These are phyloP conservation scores for Leptarthrus brevirostris DNA, from an alignment of 2,888 invertebrate genomes.

Conservation along the genomic window DNA sequence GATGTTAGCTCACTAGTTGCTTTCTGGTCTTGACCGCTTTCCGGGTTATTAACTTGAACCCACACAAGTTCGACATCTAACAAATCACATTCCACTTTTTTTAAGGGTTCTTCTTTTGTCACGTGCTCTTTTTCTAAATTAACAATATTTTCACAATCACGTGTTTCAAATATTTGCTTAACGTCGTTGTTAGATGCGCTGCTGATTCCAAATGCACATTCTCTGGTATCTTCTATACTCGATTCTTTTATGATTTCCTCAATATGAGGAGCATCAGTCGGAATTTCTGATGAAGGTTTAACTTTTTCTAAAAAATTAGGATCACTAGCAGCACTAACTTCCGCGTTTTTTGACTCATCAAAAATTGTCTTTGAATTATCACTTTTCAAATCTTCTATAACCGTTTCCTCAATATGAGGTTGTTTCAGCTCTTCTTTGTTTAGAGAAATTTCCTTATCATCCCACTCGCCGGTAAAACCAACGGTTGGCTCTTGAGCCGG, in stretches of 20 bases:
- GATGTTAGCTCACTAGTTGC: no score
- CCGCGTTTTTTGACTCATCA: neutral
- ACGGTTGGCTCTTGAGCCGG: constrained; percentile 22
- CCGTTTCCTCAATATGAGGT: constrained; percentile 2
- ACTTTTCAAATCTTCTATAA: neutral
- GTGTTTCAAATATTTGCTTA: no score
- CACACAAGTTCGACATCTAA: no score
- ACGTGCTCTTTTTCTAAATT: no score
- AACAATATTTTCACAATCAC: no score
- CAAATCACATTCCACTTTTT: no score
- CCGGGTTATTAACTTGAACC: no score
- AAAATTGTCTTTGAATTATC: neutral
- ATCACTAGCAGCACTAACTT: neutral
- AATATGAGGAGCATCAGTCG: neutral
- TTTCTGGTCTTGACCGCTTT: no score
- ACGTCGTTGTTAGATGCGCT: no score
- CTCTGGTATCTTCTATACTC: neutral
- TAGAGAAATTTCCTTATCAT: neutral
- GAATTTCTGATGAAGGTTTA: constrained; percentile 10
- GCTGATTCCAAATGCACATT: no score
- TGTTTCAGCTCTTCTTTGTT: neutral
- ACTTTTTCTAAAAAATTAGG: neutral
- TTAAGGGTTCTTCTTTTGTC: no score
- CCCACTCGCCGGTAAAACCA: neutral
- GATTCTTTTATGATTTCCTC: neutral